Evolutionary conservation across 1,140 invertebrate species (phyloP), one percentile per base, ranked within the genome.

Genomic region (Triops cancriformis): DNA sequence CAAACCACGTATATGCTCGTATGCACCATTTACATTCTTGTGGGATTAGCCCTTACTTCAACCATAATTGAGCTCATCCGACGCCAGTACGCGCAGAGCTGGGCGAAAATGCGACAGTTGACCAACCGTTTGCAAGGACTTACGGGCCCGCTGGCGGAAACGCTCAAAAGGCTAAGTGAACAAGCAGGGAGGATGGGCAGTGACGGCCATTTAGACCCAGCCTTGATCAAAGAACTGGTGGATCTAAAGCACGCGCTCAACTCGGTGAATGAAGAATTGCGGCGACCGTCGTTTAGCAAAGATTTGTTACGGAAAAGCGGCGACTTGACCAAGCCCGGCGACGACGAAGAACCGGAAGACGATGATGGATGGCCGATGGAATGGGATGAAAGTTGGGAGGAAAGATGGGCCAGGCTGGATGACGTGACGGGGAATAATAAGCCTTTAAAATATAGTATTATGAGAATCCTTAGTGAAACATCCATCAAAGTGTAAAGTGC

Each of bases 21-120:
- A 1, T 96, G 94, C 83, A 96, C 94, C 0, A 82, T 97, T 78
- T 98, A 98, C 85, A 94, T 98, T 80, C 87, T 98, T 76, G 91
- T 98, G 77, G 97, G 97, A 5, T 86, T 98, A 83, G 95, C 96
- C 1, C 84, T 98, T 72, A 96, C 96, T 1, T 94, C 95, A 1
- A 98, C 96, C 79, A 96, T 97, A 80, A 97, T 97, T 81, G 95
- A 97, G 85, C 85, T 95, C 78, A 92, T 95, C 43, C 85, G 93
- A 75, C 85, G 91, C 76, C 93, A 95, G 83, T 95, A 95, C 83
- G 92, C 92, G 10, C 89, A 92, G 80, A 93, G 92, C 77, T 95
- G 93, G 93, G 88, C 89, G 81, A 90, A 91, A 81, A 85, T 86
- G 84, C 81, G 84, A 78, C 84, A 85, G 76, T 79, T 84, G 7